phyloP scores from a whole-genome alignment of 2,797 vertebrate species.

The Myotis daubentonii region DNA sequence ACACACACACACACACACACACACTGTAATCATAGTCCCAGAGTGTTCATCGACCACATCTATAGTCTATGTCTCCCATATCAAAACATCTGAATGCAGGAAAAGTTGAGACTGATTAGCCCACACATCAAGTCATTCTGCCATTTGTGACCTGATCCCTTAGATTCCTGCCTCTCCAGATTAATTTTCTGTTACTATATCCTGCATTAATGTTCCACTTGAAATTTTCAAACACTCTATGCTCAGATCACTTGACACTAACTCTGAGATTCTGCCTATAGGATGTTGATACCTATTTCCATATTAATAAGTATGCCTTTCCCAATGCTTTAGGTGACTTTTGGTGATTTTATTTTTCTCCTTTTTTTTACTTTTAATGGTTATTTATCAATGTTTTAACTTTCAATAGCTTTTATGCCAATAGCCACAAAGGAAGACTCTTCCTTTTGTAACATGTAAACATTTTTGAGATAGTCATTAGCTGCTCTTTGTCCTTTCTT shows the following conservation, averaged over 20 bases:
- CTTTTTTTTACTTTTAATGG: background rate
- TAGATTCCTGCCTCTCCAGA: background rate
- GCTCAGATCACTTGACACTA: background rate
- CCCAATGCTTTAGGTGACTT: background rate
- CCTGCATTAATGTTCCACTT: background rate
- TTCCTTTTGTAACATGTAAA: background rate
- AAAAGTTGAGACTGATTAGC: background rate
- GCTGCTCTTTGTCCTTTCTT: background rate
- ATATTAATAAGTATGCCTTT: background rate
- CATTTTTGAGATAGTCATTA: background rate
- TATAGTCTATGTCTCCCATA: background rate
- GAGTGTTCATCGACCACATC: background rate
- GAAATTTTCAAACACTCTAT: constrained; percentile 6
- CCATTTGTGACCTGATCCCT: background rate
- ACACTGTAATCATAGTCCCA: background rate
- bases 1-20: background rate
- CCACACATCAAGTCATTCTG: background rate
- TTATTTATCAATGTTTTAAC: background rate
- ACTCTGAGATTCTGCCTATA: constrained; percentile 2
- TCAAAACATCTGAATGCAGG: constrained; percentile 24
- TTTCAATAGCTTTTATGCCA: constrained; percentile 16
- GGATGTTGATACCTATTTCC: constrained; percentile 29
- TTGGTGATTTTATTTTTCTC: background rate
- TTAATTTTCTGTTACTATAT: background rate
- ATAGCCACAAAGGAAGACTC: background rate